Evolutionary conservation across 1,140 invertebrate species (phyloP), one percentile per base, ranked within the genome.

Genomic region (Drosophila chauvacae): DNA sequence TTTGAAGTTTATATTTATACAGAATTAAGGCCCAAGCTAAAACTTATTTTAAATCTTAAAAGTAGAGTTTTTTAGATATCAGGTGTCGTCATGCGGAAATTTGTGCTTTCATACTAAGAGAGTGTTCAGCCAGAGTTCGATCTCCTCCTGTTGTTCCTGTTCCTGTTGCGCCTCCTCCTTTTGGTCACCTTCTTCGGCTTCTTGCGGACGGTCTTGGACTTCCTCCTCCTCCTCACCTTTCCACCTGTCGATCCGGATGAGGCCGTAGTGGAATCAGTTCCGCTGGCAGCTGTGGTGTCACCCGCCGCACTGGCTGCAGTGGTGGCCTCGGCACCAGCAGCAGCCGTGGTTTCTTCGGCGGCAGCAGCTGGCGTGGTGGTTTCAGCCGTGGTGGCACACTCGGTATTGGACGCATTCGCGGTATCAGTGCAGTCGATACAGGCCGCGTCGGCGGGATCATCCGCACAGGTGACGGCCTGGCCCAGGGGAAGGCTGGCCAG

Each of bases 391-490:
- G 28, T 10, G 18, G 5, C 42, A 53, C 50, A 53, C 3, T 53
- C 50, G 11, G 50, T 11, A 14, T 53, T 53, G 6, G 6, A 0
- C 0, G 6, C 50, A 35, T 53, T 53, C 11, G 28, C n/a, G 0
- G 30, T 0, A 20, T 20, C 28, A 3, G 50, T 20, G 18, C 50
- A 55, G 9, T 55, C 51, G 4, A 55, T 7, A 7, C 51, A 55
- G 9, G 18, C 51, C 20, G 33, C 0, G 5, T 39, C 20, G 4
- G 14, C 0, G 20, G 51, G 51, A 37, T 55, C 51, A 37, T 2
- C 51, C 0, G 13, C 51, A 37, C 51, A 55, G 18, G 33, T 55
- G 4, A 64, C 55, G 2, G 62, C 62, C 28, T 60, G 39, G n/a
- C 57, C 18, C 7, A 26, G 2, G 0, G 62, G 62, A 3, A 64